Percentiles rank a stretch among this genome's conserved stretches.
These are phyloP conservation scores for Pachyrhynchus sulphureomaculatus DNA, from an alignment of 1,140 invertebrate species.

Conservation along the genomic window DNA sequence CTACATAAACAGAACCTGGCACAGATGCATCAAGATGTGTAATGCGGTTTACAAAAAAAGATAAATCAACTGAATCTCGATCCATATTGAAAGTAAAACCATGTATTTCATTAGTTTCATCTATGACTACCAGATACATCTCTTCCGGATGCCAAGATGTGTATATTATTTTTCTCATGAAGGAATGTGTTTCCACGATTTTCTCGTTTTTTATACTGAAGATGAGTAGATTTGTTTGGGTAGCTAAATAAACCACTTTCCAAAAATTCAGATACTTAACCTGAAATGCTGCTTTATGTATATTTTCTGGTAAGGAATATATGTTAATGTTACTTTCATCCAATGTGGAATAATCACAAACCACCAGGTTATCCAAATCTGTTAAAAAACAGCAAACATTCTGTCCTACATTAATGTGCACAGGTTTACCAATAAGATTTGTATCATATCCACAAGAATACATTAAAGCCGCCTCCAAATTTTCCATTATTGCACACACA, in stretches of 20 bases:
- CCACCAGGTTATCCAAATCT: background rate
- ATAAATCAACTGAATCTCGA: background rate
- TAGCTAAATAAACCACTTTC: slow-evolving; percentile 26
- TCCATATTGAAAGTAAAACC: slow-evolving; percentile 6
- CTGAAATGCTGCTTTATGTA: background rate
- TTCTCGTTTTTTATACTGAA: background rate
- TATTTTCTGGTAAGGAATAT: background rate
- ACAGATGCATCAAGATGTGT: slow-evolving; percentile 2
- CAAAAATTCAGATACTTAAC: slow-evolving; percentile 13
- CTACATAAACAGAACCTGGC: slow-evolving; percentile 35
- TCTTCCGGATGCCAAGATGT: slow-evolving; percentile 28
- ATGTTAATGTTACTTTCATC: background rate
- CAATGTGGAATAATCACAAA: background rate
- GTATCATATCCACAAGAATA: too few species aligned
- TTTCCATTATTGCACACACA: too few species aligned
- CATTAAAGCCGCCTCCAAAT: too few species aligned
- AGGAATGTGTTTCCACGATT: background rate
- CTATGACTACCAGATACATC: slow-evolving; percentile 16
- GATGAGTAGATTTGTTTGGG: background rate
- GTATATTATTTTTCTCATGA: slow-evolving; percentile 2
- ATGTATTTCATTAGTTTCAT: slow-evolving; percentile 4
- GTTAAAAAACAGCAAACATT: slow-evolving; percentile 10
- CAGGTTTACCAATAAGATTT: too few species aligned
- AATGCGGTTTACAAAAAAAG: background rate
- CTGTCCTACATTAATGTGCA: background rate